Evolutionary conservation across 2,113 vertebrate genomes (phyloP).

Genomic region (Excalfactoria chinensis): DNA sequence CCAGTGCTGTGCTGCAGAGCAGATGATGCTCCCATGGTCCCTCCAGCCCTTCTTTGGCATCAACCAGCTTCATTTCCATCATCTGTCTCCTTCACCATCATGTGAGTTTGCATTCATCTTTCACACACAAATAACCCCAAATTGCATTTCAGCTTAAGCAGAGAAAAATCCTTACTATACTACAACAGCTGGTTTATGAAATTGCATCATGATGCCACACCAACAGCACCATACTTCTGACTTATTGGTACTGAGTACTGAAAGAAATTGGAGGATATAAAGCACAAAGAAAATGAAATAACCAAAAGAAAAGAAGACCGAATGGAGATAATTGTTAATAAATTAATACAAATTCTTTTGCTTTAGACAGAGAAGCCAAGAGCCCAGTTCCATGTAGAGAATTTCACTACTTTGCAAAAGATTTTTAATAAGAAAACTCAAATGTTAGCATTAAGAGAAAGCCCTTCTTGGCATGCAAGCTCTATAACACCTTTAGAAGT

Average conservation of each 20-base stretch:
- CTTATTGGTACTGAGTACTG: neutral
- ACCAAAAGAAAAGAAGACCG: neutral
- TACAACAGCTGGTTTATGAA: neutral
- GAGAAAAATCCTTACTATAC: neutral
- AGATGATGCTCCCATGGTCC: neutral
- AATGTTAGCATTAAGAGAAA: neutral
- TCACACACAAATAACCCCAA: neutral
- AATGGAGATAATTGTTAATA: neutral
- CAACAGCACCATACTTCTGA: accelerated
- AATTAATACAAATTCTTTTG: accelerated
- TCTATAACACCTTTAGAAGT: neutral
- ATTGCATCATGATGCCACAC: neutral
- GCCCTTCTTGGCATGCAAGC: neutral
- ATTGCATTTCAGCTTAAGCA: neutral
- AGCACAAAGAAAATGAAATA: neutral
- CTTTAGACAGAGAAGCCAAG: neutral
- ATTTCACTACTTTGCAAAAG: neutral
- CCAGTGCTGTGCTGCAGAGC: neutral
- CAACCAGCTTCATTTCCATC: neutral
- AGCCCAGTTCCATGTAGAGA: neutral
- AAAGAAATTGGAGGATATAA: neutral
- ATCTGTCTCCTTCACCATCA: neutral
- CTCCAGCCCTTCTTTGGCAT: neutral
- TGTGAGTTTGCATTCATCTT: neutral
- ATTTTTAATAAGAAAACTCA: neutral